Evolutionary conservation across 2,888 invertebrate species (phyloP).

Genomic region (Xestia rhomboidea): DNA sequence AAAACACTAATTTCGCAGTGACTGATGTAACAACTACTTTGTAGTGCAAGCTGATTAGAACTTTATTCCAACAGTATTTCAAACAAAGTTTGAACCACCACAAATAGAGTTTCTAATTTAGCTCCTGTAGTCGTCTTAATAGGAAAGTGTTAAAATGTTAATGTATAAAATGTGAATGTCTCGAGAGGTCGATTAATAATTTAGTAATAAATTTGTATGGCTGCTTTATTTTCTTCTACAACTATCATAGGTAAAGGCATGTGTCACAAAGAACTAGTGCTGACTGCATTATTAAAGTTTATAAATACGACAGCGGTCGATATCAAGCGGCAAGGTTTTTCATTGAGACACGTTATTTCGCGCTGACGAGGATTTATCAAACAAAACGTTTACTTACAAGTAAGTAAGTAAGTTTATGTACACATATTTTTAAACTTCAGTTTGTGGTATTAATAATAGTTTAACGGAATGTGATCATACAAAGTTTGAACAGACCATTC

Average conservation of each 20-base stretch:
- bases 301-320: conserved; percentile 18
- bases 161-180: neutral
- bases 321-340: conserved; percentile 23
- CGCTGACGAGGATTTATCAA: neutral
- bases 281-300: conserved; percentile 1
- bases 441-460: neutral
- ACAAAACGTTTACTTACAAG: neutral
- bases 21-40: too few relatives aligned
- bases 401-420: neutral
- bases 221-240: neutral
- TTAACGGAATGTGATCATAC: neutral
- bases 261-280: neutral
- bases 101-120: too few relatives aligned
- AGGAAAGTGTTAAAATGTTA: neutral
- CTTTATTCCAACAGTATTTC: too few relatives aligned
- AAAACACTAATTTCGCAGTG: too few relatives aligned
- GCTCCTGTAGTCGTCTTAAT: too few relatives aligned
- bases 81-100: too few relatives aligned
- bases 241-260: neutral
- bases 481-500: too few relatives aligned
- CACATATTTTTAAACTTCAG: neutral
- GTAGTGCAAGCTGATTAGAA: too few relatives aligned
- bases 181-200: neutral
- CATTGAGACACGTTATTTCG: neutral
- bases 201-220: neutral